Percentiles rank a stretch among this genome's conserved stretches.
Evolutionary conservation across 2,888 invertebrate genomes (phyloP).

Genomic region (Agrochola circellaris): DNA sequence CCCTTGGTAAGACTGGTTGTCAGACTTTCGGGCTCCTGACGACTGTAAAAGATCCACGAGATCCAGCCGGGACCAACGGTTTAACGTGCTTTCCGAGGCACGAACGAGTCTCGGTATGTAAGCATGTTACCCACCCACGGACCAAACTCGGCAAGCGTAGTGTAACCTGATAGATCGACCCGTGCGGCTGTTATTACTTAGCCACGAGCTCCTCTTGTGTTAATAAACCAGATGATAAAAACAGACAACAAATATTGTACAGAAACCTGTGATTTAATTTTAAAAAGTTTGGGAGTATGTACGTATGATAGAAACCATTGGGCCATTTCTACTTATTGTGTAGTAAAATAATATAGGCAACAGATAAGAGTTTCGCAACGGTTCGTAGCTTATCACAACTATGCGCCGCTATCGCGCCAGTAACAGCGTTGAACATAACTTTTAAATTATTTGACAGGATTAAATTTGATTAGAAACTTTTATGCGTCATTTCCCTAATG

Average conservation of each 20-base stretch:
- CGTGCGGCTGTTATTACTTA: too few species aligned
- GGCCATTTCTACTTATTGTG: neutral
- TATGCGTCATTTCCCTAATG: neutral
- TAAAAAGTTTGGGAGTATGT: too few species aligned
- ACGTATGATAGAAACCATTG: neutral
- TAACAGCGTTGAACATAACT: constrained; percentile 21
- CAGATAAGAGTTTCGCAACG: constrained; percentile 44
- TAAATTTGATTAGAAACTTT: constrained; percentile 6
- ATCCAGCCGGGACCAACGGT: too few species aligned
- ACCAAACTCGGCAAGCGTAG: too few species aligned
- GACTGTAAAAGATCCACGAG: too few species aligned
- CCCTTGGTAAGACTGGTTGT: too few species aligned
- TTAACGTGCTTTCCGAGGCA: too few species aligned
- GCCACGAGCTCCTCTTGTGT: too few species aligned
- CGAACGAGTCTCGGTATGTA: too few species aligned
- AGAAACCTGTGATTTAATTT: neutral
- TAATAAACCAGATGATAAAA: neutral
- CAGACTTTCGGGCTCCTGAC: too few species aligned
- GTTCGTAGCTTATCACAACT: constrained; percentile 39
- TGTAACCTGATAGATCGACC: too few species aligned
- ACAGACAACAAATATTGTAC: neutral
- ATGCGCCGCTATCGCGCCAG: constrained; percentile 33
- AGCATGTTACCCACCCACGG: too few species aligned
- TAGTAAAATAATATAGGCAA: constrained; percentile 6
- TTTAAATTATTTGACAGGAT: constrained; percentile 35